A percentile compares a stretch with the other conserved stretches of the same genome.
Conservation (phyloP, 2,113 vertebrate genomes). For the Nerophis ophidion region DNA sequence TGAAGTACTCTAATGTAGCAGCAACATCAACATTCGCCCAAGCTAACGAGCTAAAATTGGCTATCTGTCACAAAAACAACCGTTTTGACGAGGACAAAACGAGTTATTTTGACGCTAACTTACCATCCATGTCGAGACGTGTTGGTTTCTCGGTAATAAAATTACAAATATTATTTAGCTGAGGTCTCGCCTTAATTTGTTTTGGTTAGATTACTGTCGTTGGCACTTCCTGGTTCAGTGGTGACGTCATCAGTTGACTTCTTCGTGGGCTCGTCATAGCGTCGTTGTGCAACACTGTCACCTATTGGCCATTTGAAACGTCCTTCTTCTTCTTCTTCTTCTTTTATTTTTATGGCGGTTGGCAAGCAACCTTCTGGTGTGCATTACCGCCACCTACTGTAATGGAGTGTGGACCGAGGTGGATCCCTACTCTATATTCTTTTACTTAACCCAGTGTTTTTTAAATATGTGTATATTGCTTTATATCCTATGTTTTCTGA, state of each 20-base stretch:
- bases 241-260: slow-evolving; percentile 16
- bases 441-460: too few species aligned
- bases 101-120: not conserved
- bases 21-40: slow-evolving; percentile 8
- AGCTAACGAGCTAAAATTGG: slow-evolving; percentile 38
- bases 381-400: too few species aligned
- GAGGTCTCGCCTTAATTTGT: slow-evolving; percentile 24
- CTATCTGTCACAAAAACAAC: not conserved
- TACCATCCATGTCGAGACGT: slow-evolving; percentile 56
- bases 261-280: not conserved
- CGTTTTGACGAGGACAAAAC: rapidly evolving
- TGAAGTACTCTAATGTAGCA: not conserved
- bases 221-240: slow-evolving; percentile 37
- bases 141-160: not conserved
- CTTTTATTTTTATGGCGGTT: too few species aligned
- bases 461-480: too few species aligned
- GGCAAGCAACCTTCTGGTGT: too few species aligned
- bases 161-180: not conserved
- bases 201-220: slow-evolving; percentile 10
- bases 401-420: too few species aligned
- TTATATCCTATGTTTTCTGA: too few species aligned
- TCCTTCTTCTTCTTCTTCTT: too few species aligned
- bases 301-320: too few species aligned
- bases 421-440: too few species aligned
- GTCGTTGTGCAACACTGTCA: too few species aligned